Conservation (phyloP, 2,113 vertebrate species). For the Cercopithecus mona region DNA sequence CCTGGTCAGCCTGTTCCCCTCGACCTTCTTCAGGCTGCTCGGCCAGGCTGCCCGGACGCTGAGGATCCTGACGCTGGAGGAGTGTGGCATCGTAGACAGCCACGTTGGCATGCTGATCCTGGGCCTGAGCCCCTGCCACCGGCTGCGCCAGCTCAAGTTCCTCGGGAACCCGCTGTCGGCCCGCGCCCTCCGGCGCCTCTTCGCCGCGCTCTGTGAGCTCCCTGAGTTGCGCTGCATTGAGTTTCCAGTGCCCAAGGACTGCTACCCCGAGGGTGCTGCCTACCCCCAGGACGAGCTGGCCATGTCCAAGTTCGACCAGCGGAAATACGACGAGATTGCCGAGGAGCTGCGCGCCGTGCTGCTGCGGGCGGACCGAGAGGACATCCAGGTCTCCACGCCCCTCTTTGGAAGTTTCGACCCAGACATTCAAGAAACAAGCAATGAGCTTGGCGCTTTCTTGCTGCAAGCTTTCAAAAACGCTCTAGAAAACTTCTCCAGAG, state of each 20-base stretch:
- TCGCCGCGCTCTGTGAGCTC: slow-evolving; percentile 85
- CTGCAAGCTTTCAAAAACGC: slow-evolving; percentile 90
- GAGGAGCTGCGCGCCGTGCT: slow-evolving; percentile 88
- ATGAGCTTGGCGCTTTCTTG: slow-evolving; percentile 91
- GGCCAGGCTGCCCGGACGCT: slow-evolving; percentile 87
- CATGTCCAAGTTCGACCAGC: slow-evolving; percentile 87
- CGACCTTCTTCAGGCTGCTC: slow-evolving; percentile 91
- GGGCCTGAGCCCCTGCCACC: slow-evolving; percentile 86
- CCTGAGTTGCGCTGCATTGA: slow-evolving; percentile 89
- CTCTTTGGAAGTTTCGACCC: slow-evolving; percentile 92
- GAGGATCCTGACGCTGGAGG: slow-evolving; percentile 89
- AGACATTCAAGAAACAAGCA: slow-evolving; percentile 93
- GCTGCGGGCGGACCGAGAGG: slow-evolving; percentile 84
- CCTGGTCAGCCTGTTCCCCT: slow-evolving; percentile 86
- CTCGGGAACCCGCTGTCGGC: slow-evolving; percentile 93
- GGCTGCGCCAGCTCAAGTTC: slow-evolving; percentile 90
- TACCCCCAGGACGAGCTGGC: slow-evolving; percentile 91
- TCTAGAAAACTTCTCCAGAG: slow-evolving; percentile 89
- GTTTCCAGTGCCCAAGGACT: slow-evolving; percentile 94
- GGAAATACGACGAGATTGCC: slow-evolving; percentile 86
- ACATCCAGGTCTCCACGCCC: slow-evolving; percentile 89
- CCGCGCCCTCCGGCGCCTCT: slow-evolving; percentile 85
- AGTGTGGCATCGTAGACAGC: slow-evolving; percentile 90
- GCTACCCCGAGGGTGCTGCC: slow-evolving; percentile 87
- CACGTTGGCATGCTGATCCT: slow-evolving; percentile 85